Conservation (phyloP, 2,797 vertebrate species). For the Aulostomus chinensis region DNA sequence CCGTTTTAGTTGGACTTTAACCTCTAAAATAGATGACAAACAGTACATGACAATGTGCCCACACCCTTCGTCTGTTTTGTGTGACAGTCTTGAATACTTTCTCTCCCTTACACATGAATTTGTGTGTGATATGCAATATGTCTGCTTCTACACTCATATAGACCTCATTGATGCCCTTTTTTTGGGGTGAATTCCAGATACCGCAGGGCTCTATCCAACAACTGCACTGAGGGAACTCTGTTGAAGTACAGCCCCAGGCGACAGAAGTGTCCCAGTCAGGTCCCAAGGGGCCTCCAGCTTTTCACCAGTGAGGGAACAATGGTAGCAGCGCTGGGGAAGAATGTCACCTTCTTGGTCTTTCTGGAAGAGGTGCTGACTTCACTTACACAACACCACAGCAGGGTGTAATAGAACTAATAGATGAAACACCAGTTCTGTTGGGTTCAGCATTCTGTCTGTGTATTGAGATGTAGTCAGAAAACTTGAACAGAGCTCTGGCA, state of each 20-base stretch:
- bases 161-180: background rate
- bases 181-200: conserved; percentile 77
- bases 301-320: conserved; percentile 87
- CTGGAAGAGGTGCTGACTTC: conserved; percentile 85
- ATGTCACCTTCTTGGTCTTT: conserved; percentile 90
- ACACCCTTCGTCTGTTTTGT: no score
- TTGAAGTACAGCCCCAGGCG: conserved; percentile 85
- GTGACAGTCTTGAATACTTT: no score
- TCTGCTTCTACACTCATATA: no score
- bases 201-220: conserved; percentile 89
- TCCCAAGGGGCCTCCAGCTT: conserved; percentile 87
- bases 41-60: no score
- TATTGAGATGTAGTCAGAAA: conserved; percentile 35
- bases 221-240: conserved; percentile 87
- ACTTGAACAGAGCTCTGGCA: conserved; percentile 3
- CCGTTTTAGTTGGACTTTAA: no score
- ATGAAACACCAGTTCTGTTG: conserved; percentile 19
- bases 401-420: conserved; percentile 3
- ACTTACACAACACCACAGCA: conserved; percentile 9
- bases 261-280: conserved; percentile 86
- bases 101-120: no score
- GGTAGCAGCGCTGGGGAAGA: conserved; percentile 84
- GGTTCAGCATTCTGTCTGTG: background rate
- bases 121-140: no score
- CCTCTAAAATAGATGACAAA: no score